Evolutionary conservation across 1,140 invertebrate genomes (phyloP).

Genomic region (Hermatobates lingyangjiaoensis): DNA sequence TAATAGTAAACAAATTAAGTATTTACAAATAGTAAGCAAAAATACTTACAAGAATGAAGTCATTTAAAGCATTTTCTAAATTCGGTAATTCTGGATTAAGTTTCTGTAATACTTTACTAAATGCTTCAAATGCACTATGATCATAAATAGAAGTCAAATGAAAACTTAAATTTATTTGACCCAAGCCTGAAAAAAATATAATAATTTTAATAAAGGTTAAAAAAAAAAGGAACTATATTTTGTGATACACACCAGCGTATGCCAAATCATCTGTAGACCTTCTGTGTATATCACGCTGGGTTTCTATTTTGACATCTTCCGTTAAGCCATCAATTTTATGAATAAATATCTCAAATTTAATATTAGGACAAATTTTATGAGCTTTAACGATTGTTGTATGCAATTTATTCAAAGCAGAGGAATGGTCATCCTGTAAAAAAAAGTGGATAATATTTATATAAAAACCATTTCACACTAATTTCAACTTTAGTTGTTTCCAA

Average conservation of each 20-base stretch:
- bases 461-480: too few relatives aligned
- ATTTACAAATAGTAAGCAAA: not conserved
- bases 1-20: not conserved
- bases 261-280: slow-evolving; percentile 83
- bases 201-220: not conserved
- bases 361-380: slow-evolving; percentile 86
- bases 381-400: slow-evolving; percentile 84
- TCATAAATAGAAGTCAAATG: slow-evolving; percentile 98
- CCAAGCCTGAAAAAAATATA: slow-evolving; percentile 32
- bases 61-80: slow-evolving; percentile 95
- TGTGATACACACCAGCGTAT: slow-evolving; percentile 46
- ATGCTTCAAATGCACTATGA: slow-evolving; percentile 99
- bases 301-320: slow-evolving; percentile 97
- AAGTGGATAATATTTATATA: slow-evolving; percentile 5
- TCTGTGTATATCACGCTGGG: slow-evolving; percentile 94
- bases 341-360: slow-evolving; percentile 98
- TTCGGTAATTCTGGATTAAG: slow-evolving; percentile 92
- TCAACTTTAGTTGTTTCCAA: too few relatives aligned
- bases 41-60: slow-evolving; percentile 84
- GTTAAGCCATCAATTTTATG: slow-evolving; percentile 97
- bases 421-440: slow-evolving; percentile 73
- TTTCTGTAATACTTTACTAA: slow-evolving; percentile 99
- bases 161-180: slow-evolving; percentile 80
- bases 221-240: too few relatives aligned
- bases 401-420: slow-evolving; percentile 83